Evolutionary conservation across 2,113 vertebrate species (phyloP).

Genomic region (Corythornis vintsioides): DNA sequence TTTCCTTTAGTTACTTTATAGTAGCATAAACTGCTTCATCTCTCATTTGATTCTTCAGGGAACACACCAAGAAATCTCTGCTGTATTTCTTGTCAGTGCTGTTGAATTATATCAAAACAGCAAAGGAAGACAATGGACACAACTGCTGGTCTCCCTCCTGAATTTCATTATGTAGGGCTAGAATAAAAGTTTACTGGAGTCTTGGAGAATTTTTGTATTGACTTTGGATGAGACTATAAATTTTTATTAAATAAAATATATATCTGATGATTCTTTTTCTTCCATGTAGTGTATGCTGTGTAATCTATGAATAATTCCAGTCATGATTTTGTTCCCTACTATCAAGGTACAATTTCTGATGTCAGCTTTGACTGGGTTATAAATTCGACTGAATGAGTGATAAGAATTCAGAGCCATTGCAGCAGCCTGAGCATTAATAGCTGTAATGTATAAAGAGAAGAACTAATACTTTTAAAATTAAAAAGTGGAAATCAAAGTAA

Average conservation of each 20-base stretch:
- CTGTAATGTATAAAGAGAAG: slow-evolving; percentile 36
- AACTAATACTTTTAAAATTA: slow-evolving; percentile 37
- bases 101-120: slow-evolving; percentile 2
- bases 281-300: neutral
- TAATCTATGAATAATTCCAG: slow-evolving; percentile 54
- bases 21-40: neutral
- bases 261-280: neutral
- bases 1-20: neutral
- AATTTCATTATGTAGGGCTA: neutral
- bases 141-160: neutral
- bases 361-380: slow-evolving; percentile 42
- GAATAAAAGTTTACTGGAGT: neutral
- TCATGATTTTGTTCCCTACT: slow-evolving; percentile 7
- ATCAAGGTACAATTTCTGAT: slow-evolving; percentile 51
- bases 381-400: slow-evolving; percentile 39
- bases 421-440: slow-evolving; percentile 41
- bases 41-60: neutral
- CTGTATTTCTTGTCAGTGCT: neutral
- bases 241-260: neutral
- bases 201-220: slow-evolving; percentile 1
- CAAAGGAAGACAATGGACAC: neutral
- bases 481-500: slow-evolving; percentile 30
- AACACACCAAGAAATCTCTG: neutral
- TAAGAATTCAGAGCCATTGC: slow-evolving; percentile 53
- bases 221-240: neutral